These are phyloP conservation scores for Brachionus asplanchnoidis DNA, from an alignment of 1,140 invertebrate genomes.

Conservation along the genomic window DNA sequence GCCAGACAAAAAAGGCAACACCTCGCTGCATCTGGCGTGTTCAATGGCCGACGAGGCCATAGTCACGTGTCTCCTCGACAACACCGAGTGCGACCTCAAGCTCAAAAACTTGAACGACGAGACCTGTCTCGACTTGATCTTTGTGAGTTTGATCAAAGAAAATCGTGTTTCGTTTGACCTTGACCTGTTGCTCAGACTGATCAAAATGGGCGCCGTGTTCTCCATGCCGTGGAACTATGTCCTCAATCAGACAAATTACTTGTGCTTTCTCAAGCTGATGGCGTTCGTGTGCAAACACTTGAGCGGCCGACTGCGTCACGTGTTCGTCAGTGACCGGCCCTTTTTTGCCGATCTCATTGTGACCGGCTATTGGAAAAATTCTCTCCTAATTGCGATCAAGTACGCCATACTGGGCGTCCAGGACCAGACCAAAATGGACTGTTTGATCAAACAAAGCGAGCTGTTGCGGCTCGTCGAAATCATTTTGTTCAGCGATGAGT, in stretches of 20 bases:
- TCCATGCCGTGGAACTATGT: constrained; percentile 37
- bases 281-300: constrained; percentile 25
- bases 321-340: background rate
- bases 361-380: constrained; percentile 20
- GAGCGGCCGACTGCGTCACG: background rate
- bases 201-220: background rate
- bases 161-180: background rate
- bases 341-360: constrained; percentile 11
- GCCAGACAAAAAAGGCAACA: constrained; percentile 39
- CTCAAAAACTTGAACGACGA: constrained; percentile 22
- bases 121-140: background rate
- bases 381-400: constrained; percentile 1
- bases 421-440: background rate
- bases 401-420: background rate
- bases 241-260: background rate
- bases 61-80: background rate
- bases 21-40: constrained; percentile 8
- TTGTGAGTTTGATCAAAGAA: background rate
- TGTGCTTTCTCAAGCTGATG: background rate
- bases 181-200: background rate
- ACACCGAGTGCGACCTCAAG: constrained; percentile 30
- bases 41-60: background rate
- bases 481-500: constrained; percentile 1
- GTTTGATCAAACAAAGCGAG: background rate
- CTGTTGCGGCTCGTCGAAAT: background rate